Conservation (phyloP, 2,113 vertebrate genomes). For the Nicator chloris region DNA sequence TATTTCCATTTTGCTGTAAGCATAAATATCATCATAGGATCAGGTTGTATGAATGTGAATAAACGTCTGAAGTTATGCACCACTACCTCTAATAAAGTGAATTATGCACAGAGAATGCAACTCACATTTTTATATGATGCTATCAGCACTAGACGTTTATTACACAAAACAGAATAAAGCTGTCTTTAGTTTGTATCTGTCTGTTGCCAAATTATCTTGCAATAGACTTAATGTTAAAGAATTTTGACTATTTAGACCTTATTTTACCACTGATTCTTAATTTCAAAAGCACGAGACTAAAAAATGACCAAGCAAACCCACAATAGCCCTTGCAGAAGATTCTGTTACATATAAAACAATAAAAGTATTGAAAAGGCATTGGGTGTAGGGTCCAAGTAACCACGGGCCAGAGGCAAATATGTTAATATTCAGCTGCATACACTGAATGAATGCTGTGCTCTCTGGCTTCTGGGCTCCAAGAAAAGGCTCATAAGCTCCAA, state of each 20-base stretch:
- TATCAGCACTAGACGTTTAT: background rate
- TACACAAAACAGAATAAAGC: background rate
- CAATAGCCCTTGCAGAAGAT: background rate
- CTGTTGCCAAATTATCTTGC: background rate
- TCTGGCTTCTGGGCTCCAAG: background rate
- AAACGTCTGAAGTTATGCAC: background rate
- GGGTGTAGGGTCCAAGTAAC: background rate
- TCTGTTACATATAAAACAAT: background rate
- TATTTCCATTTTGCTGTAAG: slow-evolving; percentile 14
- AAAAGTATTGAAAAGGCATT: background rate
- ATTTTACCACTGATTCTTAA: background rate
- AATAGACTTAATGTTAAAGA: background rate
- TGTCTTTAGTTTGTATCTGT: background rate
- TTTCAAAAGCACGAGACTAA: background rate
- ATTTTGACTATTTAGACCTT: background rate
- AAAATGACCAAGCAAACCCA: background rate
- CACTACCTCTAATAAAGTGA: background rate
- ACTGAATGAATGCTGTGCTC: accelerated
- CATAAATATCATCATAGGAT: background rate
- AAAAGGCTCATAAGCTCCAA: background rate
- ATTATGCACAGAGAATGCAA: background rate
- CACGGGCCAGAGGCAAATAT: background rate
- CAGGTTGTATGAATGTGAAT: background rate
- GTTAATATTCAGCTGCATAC: background rate
- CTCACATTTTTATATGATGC: background rate